A percentile compares a stretch with the other conserved stretches of the same genome.
phyloP scores from a whole-genome alignment of 2,888 invertebrate species.

The Tetragonisca angustula region DNA sequence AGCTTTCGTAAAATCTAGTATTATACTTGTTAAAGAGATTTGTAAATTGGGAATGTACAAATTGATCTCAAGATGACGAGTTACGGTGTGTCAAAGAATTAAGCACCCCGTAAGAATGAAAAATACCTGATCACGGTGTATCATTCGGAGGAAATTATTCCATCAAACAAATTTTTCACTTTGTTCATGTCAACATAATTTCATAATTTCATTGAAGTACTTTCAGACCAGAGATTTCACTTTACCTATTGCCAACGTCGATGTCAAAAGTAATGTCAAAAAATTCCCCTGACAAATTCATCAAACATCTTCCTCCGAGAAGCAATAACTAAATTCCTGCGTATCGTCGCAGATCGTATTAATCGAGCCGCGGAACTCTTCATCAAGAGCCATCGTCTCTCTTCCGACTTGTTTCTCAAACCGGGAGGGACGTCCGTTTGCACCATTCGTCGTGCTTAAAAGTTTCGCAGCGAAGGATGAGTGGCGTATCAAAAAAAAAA shows the following conservation, averaged over 20 bases:
- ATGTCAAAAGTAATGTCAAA: not conserved
- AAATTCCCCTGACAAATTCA: not conserved
- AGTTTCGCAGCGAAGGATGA: not conserved
- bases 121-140: no score
- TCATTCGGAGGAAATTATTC: no score
- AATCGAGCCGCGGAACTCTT: not conserved
- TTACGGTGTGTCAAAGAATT: no score
- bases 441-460: conserved; percentile 41
- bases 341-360: not conserved
- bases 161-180: not conserved
- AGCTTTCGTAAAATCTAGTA: not conserved
- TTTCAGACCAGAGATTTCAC: not conserved
- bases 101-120: no score
- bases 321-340: not conserved
- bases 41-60: no score
- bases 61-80: no score
- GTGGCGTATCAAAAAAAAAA: no score
- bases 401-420: not conserved
- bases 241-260: not conserved
- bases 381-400: not conserved
- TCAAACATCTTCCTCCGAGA: no score
- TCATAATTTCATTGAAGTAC: not conserved
- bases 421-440: conserved; percentile 17
- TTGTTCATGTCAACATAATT: not conserved
- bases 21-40: not conserved